A percentile compares a stretch with the other conserved stretches of the same genome.
Conservation (phyloP, 2,797 vertebrate genomes). For the Otolemur crassicaudatus region DNA sequence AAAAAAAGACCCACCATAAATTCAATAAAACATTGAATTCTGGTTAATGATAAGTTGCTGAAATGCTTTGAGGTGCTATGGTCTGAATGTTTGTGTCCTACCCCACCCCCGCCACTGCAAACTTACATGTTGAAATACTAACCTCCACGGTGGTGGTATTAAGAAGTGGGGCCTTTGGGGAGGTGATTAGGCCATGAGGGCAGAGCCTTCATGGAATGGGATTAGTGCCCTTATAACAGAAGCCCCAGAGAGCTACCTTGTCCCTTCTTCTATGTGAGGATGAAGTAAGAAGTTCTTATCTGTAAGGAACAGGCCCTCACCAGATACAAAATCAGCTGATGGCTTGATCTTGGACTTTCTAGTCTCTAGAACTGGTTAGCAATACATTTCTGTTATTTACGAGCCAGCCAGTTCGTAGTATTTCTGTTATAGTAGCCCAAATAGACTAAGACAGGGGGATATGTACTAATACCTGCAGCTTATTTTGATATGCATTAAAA, state of each 20-base stretch:
- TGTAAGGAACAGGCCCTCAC: too few species aligned
- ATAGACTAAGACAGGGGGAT: neutral
- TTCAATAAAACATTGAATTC: neutral
- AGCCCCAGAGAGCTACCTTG: neutral
- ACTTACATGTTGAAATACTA: neutral
- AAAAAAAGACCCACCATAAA: neutral
- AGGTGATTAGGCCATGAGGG: neutral
- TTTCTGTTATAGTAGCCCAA: neutral
- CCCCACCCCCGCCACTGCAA: neutral
- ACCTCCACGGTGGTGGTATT: neutral
- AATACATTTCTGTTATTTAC: neutral
- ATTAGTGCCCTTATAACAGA: neutral
- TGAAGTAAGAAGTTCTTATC: neutral
- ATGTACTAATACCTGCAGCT: neutral
- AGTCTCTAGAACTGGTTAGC: neutral
- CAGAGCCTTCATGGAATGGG: neutral
- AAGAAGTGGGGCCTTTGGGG: neutral
- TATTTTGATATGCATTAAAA: neutral
- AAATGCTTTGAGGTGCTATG: neutral
- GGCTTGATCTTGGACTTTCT: neutral
- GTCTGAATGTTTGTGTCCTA: neutral
- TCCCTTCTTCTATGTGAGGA: neutral
- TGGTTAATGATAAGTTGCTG: neutral
- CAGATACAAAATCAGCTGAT: neutral
- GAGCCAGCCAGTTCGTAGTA: too few species aligned